Evolutionary conservation across 1,140 invertebrate genomes (phyloP).

Genomic region (Aphis gossypii): DNA sequence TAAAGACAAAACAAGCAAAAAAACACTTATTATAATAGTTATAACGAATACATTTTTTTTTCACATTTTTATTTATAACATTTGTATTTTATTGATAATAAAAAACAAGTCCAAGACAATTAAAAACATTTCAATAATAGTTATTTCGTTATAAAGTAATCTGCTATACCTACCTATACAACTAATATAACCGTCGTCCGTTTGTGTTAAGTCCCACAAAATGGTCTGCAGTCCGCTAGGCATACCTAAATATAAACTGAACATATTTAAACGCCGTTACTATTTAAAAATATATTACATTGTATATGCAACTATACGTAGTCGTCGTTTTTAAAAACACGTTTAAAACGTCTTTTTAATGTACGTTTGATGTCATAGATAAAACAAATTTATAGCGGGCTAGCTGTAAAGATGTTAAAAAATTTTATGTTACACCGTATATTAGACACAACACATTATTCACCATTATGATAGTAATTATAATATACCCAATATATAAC

Average conservation of each 20-base stretch:
- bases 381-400: background rate
- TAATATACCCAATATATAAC: background rate
- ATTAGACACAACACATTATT: background rate
- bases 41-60: background rate
- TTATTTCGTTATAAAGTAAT: background rate
- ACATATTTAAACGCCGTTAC: background rate
- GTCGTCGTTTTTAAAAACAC: background rate
- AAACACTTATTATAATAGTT: background rate
- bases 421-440: background rate
- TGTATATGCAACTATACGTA: background rate
- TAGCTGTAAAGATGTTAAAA: conserved; percentile 23
- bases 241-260: background rate
- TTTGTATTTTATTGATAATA: conserved; percentile 40
- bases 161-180: background rate
- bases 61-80: conserved; percentile 9
- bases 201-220: background rate
- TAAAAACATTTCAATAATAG: conserved; percentile 17
- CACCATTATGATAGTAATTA: background rate
- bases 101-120: conserved; percentile 24
- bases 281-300: conserved; percentile 4
- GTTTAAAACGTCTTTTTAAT: conserved; percentile 12
- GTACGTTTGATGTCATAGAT: conserved; percentile 33
- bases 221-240: background rate
- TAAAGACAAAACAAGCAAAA: conserved; percentile 15
- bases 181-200: background rate